These are phyloP conservation scores for Polypterus bichir DNA, from an alignment of 2,113 vertebrate species.

Conservation along the genomic window DNA sequence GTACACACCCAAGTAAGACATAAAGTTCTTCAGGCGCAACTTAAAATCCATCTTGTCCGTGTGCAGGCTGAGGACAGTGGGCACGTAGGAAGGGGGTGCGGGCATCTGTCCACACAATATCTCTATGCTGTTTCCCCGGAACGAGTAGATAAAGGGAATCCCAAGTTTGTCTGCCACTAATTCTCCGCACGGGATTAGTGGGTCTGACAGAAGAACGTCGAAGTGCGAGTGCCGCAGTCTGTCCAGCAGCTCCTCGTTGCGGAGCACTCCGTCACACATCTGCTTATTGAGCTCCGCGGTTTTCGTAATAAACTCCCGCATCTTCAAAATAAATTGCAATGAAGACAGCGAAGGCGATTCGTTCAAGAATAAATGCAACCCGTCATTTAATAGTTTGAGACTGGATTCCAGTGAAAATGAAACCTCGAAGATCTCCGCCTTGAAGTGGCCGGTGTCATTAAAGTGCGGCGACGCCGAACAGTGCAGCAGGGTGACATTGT, in stretches of 20 bases:
- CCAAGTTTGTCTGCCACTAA: constrained; percentile 38
- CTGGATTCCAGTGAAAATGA: constrained; percentile 17
- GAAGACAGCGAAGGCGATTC: constrained; percentile 32
- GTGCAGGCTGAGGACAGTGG: constrained; percentile 37
- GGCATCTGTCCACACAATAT: constrained; percentile 39
- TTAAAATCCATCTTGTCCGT: constrained; percentile 47
- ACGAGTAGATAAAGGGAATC: constrained; percentile 36
- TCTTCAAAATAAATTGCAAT: constrained; percentile 23
- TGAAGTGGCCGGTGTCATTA: constrained; percentile 19
- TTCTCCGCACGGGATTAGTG: constrained; percentile 33
- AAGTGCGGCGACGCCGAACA: constrained; percentile 22
- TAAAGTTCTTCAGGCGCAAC: constrained; percentile 37
- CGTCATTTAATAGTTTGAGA: constrained; percentile 12
- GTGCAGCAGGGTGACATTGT: constrained; percentile 45
- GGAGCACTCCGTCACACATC: constrained; percentile 34
- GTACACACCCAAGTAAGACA: constrained; percentile 36
- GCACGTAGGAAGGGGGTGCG: constrained; percentile 47
- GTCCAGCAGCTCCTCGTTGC: constrained; percentile 32
- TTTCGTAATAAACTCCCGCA: neutral
- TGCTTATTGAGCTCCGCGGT: constrained; percentile 6
- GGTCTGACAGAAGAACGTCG: constrained; percentile 42
- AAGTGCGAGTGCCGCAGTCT: constrained; percentile 37
- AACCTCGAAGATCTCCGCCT: constrained; percentile 27
- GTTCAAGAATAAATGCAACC: constrained; percentile 31
- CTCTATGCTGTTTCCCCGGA: constrained; percentile 35